Evolutionary conservation across 2,113 vertebrate genomes (phyloP).

Genomic region (Sardina pilchardus): DNA sequence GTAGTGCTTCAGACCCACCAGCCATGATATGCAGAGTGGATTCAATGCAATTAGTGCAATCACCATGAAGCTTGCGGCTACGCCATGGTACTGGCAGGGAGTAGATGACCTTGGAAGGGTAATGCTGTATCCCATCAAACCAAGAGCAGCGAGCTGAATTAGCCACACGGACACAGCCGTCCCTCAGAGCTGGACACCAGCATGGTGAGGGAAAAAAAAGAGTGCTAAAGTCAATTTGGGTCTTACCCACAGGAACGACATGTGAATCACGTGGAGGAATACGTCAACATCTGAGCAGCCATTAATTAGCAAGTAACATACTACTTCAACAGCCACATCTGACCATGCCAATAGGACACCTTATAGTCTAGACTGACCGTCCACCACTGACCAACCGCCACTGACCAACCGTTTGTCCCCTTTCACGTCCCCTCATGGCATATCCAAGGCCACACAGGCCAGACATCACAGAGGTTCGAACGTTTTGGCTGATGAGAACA

Average conservation of each 20-base stretch:
- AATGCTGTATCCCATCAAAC: not conserved
- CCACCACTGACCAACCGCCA: no score
- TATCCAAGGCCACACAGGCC: no score
- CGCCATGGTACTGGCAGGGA: not conserved
- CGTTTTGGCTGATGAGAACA: not conserved
- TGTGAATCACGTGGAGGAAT: not conserved
- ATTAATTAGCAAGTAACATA: not conserved
- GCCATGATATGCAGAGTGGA: not conserved
- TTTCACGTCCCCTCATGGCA: no score
- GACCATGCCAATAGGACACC: no score
- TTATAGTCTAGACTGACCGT: not conserved
- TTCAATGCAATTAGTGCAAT: not conserved
- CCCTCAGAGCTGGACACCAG: not conserved
- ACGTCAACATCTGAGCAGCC: not conserved
- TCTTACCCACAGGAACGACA: not conserved
- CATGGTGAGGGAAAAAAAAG: no score
- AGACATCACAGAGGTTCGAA: no score
- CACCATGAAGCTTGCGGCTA: not conserved
- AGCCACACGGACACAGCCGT: not conserved
- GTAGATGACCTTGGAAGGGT: not conserved
- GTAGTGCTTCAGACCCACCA: no score
- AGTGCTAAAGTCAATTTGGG: not conserved
- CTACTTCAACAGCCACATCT: no score
- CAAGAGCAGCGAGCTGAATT: not conserved
- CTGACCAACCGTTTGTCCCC: no score